Percentiles rank a stretch among this genome's conserved stretches.
phyloP scores from a whole-genome alignment of 2,888 invertebrate genomes.

The Epinotia demarniana region DNA sequence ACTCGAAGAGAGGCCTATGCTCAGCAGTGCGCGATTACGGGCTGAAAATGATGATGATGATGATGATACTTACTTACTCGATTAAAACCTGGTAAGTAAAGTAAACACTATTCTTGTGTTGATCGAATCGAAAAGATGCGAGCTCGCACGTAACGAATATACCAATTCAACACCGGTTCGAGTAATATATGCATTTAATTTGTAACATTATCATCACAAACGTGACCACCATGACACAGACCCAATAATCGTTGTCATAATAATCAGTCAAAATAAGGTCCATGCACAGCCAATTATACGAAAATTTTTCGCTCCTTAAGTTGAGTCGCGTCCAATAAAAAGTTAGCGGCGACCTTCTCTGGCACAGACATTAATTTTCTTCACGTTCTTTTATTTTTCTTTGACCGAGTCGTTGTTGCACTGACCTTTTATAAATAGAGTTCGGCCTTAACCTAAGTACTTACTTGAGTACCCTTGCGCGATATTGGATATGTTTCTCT shows the following conservation, averaged over 20 bases:
- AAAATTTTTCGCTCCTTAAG: not conserved
- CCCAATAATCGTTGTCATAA: not conserved
- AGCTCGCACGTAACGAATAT: no score
- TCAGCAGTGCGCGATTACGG: no score
- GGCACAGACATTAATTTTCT: constrained; percentile 36
- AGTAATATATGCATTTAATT: not conserved
- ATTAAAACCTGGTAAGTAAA: no score
- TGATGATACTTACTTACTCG: no score
- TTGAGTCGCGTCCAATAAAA: constrained; percentile 16
- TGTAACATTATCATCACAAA: not conserved
- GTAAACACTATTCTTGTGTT: no score
- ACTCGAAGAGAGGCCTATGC: no score
- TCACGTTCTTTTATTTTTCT: constrained; percentile 41
- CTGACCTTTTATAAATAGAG: constrained; percentile 41
- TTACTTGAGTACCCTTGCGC: constrained; percentile 41
- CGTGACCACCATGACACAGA: no score
- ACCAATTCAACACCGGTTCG: no score
- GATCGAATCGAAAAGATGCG: no score
- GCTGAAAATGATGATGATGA: no score
- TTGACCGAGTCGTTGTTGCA: constrained; percentile 32
- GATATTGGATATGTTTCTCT: constrained; percentile 35
- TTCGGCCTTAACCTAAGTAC: constrained; percentile 32
- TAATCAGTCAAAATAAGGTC: not conserved
- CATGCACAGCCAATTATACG: not conserved
- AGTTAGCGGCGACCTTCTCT: constrained; percentile 21